Conservation (phyloP, 2,888 invertebrate species). For the Selenia dentaria region DNA sequence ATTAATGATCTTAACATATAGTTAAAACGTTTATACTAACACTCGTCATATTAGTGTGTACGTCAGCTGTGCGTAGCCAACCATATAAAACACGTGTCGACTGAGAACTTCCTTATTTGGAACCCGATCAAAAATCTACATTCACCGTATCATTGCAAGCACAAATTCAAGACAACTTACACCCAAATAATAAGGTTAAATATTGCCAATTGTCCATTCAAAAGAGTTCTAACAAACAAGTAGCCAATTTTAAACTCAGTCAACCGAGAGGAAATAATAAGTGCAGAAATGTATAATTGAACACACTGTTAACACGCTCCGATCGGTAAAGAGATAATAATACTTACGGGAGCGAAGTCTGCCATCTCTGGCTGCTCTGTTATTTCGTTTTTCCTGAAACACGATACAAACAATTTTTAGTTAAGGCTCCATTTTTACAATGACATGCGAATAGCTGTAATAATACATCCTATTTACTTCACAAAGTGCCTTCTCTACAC, state of each 20-base stretch:
- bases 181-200: too few species aligned
- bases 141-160: too few species aligned
- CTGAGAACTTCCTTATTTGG: too few species aligned
- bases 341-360: constrained; percentile 56
- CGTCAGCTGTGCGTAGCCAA: too few species aligned
- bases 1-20: too few species aligned
- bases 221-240: too few species aligned
- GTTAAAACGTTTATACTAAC: too few species aligned
- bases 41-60: too few species aligned
- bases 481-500: constrained; percentile 38
- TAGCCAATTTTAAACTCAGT: constrained; percentile 9
- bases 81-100: too few species aligned
- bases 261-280: constrained; percentile 2
- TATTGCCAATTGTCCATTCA: too few species aligned
- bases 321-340: constrained; percentile 2
- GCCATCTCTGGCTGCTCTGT: constrained; percentile 47
- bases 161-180: too few species aligned
- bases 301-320: constrained; percentile 5
- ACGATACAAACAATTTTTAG: constrained; percentile 25
- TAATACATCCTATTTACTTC: constrained; percentile 26
- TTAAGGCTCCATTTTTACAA: not conserved
- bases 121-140: too few species aligned
- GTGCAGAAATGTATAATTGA: not conserved
- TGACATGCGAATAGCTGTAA: constrained; percentile 12
- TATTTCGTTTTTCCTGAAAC: constrained; percentile 62